Conservation (phyloP, 2,113 vertebrate species). For the Pandion haliaetus region DNA sequence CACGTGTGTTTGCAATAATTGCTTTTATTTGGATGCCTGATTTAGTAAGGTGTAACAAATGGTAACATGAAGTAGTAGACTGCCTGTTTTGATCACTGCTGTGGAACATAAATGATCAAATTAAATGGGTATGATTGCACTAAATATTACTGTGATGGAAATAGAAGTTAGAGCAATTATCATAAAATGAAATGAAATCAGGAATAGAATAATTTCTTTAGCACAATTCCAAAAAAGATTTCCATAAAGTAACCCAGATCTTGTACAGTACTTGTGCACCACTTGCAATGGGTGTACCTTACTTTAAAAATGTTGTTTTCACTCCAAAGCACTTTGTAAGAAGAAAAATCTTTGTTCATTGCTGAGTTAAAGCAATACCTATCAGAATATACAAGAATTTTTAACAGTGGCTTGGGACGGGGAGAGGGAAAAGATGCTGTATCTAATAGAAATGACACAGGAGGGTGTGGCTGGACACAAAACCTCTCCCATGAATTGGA, state of each 20-base stretch:
- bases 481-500: neutral
- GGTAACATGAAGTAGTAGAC: neutral
- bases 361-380: neutral
- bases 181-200: neutral
- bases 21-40: neutral
- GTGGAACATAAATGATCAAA: neutral
- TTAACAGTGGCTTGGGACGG: neutral
- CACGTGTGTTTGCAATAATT: neutral
- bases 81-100: neutral
- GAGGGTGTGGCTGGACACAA: neutral
- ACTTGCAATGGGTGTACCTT: neutral
- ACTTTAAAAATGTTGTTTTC: neutral
- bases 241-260: neutral
- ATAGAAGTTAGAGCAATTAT: neutral
- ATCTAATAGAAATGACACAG: neutral
- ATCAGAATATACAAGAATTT: neutral
- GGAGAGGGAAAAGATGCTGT: neutral
- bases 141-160: conserved; percentile 1
- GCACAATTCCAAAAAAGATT: neutral
- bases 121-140: neutral
- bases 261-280: neutral
- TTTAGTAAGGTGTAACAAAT: neutral
- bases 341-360: neutral
- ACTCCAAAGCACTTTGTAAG: neutral
- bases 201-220: neutral